Percentiles rank a stretch among this genome's conserved stretches.
Conservation (phyloP, 2,888 invertebrate genomes). For the Ophonus ardosiacus region DNA sequence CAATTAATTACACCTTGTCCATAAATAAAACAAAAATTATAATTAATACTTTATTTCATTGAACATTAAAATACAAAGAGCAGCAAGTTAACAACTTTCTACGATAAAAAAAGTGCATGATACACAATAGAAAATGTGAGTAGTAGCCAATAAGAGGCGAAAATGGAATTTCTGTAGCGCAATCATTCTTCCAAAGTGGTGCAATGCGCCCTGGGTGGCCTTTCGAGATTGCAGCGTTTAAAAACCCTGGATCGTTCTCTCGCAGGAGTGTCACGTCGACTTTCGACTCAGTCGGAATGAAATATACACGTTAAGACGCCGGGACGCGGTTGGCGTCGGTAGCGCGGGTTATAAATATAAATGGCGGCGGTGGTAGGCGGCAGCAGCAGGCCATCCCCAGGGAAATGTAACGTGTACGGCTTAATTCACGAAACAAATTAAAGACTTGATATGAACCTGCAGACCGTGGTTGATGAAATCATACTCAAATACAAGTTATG, state of each 20-base stretch:
- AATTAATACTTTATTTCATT: background rate
- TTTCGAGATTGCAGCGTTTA: slow-evolving; percentile 50
- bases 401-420: slow-evolving; percentile 67
- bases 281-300: slow-evolving; percentile 19
- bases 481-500: background rate
- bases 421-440: slow-evolving; percentile 75
- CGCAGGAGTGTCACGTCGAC: slow-evolving; percentile 34
- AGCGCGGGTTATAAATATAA: slow-evolving; percentile 69
- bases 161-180: slow-evolving; percentile 23
- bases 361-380: slow-evolving; percentile 67
- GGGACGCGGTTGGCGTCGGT: slow-evolving; percentile 48
- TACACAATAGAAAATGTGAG: slow-evolving; percentile 14
- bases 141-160: slow-evolving; percentile 35
- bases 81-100: no score
- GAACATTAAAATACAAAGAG: background rate
- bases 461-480: slow-evolving; percentile 69
- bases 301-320: slow-evolving; percentile 47
- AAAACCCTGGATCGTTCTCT: slow-evolving; percentile 26
- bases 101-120: background rate
- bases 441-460: slow-evolving; percentile 74
- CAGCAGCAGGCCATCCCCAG: slow-evolving; percentile 56
- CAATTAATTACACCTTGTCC: background rate
- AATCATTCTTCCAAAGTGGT: slow-evolving; percentile 49
- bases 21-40: background rate
- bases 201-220: slow-evolving; percentile 39